These are phyloP conservation scores for Mactromeris polynyma DNA, from an alignment of 2,888 invertebrate genomes.

Conservation along the genomic window DNA sequence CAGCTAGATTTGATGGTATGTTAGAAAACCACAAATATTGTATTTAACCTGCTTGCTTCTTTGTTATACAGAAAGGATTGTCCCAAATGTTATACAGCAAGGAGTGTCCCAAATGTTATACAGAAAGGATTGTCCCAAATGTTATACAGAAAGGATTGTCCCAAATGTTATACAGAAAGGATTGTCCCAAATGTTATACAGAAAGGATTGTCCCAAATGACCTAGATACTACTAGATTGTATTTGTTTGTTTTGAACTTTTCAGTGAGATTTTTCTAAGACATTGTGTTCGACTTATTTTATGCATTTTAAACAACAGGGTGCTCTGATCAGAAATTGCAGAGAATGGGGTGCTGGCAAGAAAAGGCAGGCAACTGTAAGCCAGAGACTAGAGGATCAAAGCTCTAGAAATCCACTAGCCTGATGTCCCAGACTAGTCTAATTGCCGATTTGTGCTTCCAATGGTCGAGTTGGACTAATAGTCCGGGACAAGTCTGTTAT, in stretches of 20 bases:
- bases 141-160: conserved; percentile 14
- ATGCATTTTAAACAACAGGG: too few species aligned
- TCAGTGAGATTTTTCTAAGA: not conserved
- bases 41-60: not conserved
- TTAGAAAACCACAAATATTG: conserved; percentile 5
- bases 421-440: too few species aligned
- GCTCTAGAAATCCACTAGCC: too few species aligned
- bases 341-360: too few species aligned
- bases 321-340: too few species aligned
- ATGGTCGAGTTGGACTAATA: too few species aligned
- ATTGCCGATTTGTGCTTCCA: too few species aligned
- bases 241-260: conserved; percentile 7
- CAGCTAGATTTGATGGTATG: not conserved
- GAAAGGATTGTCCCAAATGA: not conserved
- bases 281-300: too few species aligned
- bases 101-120: not conserved
- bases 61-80: not conserved
- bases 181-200: not conserved
- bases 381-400: too few species aligned
- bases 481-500: too few species aligned
- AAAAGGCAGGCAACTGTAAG: too few species aligned
- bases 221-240: not conserved
- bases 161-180: not conserved
- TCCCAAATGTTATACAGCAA: too few species aligned
- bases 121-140: conserved; percentile 1